Conservation (phyloP, 2,888 invertebrate species). For the Polydrusus pterygomalis region DNA sequence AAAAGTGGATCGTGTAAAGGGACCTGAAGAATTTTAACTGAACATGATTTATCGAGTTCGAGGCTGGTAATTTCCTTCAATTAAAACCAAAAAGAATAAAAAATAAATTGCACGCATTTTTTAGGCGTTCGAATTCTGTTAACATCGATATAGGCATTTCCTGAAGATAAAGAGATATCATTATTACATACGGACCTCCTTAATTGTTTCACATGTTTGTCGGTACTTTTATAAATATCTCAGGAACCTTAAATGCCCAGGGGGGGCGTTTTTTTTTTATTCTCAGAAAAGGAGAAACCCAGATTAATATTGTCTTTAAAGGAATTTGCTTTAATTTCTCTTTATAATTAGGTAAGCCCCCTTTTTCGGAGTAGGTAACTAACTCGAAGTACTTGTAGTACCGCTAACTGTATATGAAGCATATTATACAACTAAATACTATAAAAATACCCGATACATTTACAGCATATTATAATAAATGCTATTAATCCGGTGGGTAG, state of each 20-base stretch:
- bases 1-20: too few species aligned
- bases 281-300: constrained; percentile 39
- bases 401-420: too few species aligned
- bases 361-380: constrained; percentile 4
- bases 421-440: too few species aligned
- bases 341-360: constrained; percentile 28
- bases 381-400: too few species aligned
- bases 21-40: too few species aligned
- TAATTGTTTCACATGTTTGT: constrained; percentile 37
- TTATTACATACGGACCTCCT: constrained; percentile 24
- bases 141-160: constrained; percentile 20
- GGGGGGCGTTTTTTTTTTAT: constrained; percentile 28
- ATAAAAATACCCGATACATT: too few species aligned
- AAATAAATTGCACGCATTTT: constrained; percentile 2
- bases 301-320: constrained; percentile 30
- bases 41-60: too few species aligned
- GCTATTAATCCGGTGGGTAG: background rate
- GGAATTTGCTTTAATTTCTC: constrained; percentile 39
- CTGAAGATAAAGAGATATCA: constrained; percentile 33
- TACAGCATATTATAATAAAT: too few species aligned
- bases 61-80: background rate
- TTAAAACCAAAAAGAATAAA: background rate
- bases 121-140: constrained; percentile 5
- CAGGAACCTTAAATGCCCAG: constrained; percentile 29
- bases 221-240: constrained; percentile 35